Percentiles rank a stretch among this genome's conserved stretches.
phyloP scores from a whole-genome alignment of 2,888 invertebrate genomes.

The Hymenopus coronatus region DNA sequence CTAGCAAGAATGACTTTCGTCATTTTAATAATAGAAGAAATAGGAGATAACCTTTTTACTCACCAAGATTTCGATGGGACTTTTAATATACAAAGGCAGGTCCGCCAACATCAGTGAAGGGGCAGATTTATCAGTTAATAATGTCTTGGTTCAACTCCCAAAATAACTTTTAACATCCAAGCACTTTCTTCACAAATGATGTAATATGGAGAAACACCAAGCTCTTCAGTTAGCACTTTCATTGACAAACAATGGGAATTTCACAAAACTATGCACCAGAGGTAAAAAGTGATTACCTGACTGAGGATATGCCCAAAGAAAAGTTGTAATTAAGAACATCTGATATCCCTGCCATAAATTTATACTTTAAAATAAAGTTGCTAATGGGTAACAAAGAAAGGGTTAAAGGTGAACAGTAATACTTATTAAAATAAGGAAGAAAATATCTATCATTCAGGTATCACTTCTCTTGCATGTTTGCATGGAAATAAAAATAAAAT shows the following conservation, averaged over 20 bases:
- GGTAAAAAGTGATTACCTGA: not conserved
- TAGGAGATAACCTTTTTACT: slow-evolving; percentile 11
- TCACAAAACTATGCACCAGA: not conserved
- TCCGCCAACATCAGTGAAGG: not conserved
- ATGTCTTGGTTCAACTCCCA: slow-evolving; percentile 3
- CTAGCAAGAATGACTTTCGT: not conserved
- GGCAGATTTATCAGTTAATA: not conserved
- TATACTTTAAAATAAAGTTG: not conserved
- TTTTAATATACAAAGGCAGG: not conserved
- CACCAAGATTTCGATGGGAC: slow-evolving; percentile 18
- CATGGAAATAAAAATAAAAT: not conserved
- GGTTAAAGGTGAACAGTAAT: not conserved
- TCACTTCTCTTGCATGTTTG: not conserved
- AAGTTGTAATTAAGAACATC: not conserved
- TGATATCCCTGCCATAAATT: not conserved
- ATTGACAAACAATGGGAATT: not conserved
- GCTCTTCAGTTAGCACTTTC: not conserved
- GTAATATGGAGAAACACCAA: not conserved
- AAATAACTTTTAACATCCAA: not conserved
- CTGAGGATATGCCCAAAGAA: not conserved
- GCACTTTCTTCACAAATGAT: not conserved
- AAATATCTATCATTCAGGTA: not conserved
- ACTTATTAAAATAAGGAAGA: not conserved
- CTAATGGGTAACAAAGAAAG: not conserved
- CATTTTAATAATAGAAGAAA: not conserved